Evolutionary conservation across 2,113 vertebrate genomes (phyloP).

Genomic region (Stigmatopora argus): DNA sequence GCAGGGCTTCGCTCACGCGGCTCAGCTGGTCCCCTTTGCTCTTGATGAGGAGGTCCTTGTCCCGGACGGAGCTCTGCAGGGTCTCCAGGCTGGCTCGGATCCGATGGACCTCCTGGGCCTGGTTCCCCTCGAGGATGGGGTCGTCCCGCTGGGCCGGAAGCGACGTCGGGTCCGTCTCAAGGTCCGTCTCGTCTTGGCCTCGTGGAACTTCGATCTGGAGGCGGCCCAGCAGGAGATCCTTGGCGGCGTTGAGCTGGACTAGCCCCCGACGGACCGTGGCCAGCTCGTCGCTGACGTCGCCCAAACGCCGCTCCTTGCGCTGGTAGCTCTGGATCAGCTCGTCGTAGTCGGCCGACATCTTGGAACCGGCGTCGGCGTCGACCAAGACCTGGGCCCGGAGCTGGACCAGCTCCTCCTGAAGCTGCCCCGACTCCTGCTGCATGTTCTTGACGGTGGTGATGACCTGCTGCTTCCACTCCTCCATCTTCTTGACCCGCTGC

Average conservation of each 20-base stretch:
- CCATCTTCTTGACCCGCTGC: constrained; percentile 97
- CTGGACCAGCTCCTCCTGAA: constrained; percentile 87
- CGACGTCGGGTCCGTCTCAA: constrained; percentile 58
- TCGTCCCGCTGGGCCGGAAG: constrained; percentile 73
- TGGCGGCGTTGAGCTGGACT: constrained; percentile 83
- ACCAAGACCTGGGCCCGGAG: constrained; percentile 83
- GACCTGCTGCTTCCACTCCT: constrained; percentile 98
- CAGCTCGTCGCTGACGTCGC: constrained; percentile 65
- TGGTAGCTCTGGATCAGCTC: constrained; percentile 90
- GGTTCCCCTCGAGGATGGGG: constrained; percentile 62
- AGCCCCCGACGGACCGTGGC: constrained; percentile 69
- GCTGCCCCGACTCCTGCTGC: constrained; percentile 94
- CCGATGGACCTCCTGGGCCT: constrained; percentile 75
- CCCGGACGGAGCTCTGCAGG: constrained; percentile 82
- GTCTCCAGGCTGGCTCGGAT: constrained; percentile 76
- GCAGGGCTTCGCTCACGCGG: constrained; percentile 79
- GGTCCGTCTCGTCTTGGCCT: neutral
- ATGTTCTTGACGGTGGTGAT: constrained; percentile 96
- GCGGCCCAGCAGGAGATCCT: constrained; percentile 83
- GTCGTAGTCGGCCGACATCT: constrained; percentile 85
- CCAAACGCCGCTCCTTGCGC: constrained; percentile 84
- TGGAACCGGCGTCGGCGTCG: constrained; percentile 83
- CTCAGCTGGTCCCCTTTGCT: constrained; percentile 85
- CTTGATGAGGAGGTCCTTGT: constrained; percentile 95
- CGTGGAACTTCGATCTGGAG: constrained; percentile 76